A percentile compares a stretch with the other conserved stretches of the same genome.
Conservation (phyloP, 30 jellyfish, hydroid and myxozoan species). For the Cassiopea andromeda region DNA sequence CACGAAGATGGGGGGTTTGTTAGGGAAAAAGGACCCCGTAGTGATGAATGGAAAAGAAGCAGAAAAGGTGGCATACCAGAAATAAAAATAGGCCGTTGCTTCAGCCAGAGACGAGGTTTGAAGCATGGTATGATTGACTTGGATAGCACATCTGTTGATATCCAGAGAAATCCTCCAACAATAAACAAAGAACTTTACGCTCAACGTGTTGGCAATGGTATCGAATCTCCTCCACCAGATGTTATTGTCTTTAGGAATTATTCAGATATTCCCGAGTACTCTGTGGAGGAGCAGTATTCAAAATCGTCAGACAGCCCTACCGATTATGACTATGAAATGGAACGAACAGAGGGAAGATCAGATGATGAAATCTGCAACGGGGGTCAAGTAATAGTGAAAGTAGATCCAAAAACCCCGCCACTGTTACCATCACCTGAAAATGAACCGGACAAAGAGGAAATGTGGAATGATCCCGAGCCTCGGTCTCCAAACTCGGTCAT, state of each 20-base stretch:
- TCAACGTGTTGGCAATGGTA: neutral
- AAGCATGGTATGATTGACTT: conserved; percentile 64
- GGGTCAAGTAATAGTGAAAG: conserved; percentile 44
- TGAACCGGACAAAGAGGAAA: conserved; percentile 21
- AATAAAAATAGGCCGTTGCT: conserved; percentile 62
- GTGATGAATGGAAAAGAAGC: conserved; percentile 26
- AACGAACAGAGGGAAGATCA: neutral
- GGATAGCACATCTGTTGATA: conserved; percentile 55
- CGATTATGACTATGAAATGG: neutral
- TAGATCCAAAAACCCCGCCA: conserved; percentile 68
- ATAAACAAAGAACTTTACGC: conserved; percentile 18
- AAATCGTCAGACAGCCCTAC: conserved; percentile 24
- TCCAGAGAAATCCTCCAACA: conserved; percentile 44
- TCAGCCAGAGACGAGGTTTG: conserved; percentile 49
- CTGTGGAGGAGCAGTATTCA: conserved; percentile 44
- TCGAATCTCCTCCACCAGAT: conserved; percentile 23
- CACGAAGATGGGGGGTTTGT: conserved; percentile 3
- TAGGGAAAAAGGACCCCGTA: neutral
- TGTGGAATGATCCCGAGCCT: conserved; percentile 43
- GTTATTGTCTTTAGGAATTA: conserved; percentile 32
- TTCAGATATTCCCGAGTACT: conserved; percentile 29
- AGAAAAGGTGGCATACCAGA: conserved; percentile 35
- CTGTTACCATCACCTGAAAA: conserved; percentile 39
- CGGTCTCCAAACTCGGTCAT: conserved; percentile 64
- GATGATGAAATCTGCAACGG: conserved; percentile 47